Percentiles rank a stretch among this genome's conserved stretches.
Evolutionary conservation across 2,113 vertebrate species (phyloP).

Genomic region (Desmodus rotundus): DNA sequence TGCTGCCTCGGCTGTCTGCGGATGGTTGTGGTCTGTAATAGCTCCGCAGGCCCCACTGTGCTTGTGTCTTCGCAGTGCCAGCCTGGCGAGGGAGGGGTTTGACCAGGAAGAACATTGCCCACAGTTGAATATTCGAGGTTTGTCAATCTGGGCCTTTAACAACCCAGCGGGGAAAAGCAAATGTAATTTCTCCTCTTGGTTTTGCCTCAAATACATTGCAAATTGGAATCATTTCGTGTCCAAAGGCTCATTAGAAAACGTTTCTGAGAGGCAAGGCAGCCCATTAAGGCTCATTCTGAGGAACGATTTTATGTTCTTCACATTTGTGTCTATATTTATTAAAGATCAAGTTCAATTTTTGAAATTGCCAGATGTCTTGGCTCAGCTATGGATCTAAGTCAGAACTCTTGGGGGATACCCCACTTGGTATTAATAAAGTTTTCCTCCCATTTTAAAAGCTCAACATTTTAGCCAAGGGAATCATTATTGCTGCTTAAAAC

Average conservation of each 20-base stretch:
- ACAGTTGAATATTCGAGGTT: background rate
- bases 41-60: background rate
- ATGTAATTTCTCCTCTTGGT: slow-evolving; percentile 59
- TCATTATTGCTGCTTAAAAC: slow-evolving; percentile 44
- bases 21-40: background rate
- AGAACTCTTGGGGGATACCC: slow-evolving; percentile 54
- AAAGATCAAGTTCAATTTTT: slow-evolving; percentile 70
- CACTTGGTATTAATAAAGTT: slow-evolving; percentile 42
- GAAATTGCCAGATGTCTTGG: slow-evolving; percentile 71
- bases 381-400: slow-evolving; percentile 54
- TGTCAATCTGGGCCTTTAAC: slow-evolving; percentile 28
- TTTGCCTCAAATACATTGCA: slow-evolving; percentile 65
- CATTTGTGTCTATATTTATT: slow-evolving; percentile 72
- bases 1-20: background rate
- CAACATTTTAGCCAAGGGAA: slow-evolving; percentile 31
- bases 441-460: background rate
- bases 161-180: slow-evolving; percentile 45
- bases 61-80: background rate
- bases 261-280: slow-evolving; percentile 61
- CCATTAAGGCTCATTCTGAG: slow-evolving; percentile 70
- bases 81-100: background rate
- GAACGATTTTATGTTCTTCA: slow-evolving; percentile 66
- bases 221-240: slow-evolving; percentile 67
- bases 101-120: background rate
- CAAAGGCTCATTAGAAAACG: slow-evolving; percentile 72